Conservation (phyloP, 2,797 vertebrate species). For the Sciurus carolinensis region DNA sequence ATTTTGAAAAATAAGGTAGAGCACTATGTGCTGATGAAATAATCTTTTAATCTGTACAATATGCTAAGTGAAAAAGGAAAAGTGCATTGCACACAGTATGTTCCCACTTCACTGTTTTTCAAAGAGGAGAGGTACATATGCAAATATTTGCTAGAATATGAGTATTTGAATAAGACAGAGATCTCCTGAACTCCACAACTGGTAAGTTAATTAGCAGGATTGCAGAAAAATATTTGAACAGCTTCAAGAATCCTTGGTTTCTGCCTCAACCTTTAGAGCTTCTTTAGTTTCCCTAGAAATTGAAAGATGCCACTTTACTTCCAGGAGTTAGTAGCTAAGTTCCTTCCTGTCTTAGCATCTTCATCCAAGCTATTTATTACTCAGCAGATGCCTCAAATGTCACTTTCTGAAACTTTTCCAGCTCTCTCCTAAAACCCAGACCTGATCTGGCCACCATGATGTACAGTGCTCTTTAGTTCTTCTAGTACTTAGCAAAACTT, state of each 20-base stretch:
- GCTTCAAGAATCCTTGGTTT: constrained; percentile 10
- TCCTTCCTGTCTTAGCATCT: background rate
- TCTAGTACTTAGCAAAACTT: background rate
- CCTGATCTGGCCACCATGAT: background rate
- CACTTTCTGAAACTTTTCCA: background rate
- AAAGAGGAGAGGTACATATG: background rate
- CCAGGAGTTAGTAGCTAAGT: background rate
- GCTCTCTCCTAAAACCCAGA: background rate
- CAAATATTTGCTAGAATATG: constrained; percentile 53
- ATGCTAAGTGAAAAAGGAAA: constrained; percentile 32
- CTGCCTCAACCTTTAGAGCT: background rate
- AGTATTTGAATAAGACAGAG: constrained; percentile 39
- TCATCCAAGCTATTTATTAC: background rate
- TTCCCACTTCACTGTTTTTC: constrained; percentile 1
- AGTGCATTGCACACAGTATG: background rate
- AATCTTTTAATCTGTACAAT: constrained; percentile 32
- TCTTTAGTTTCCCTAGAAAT: background rate
- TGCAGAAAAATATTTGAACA: constrained; percentile 12
- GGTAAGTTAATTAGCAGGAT: constrained; percentile 38
- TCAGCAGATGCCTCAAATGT: background rate
- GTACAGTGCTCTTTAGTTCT: background rate
- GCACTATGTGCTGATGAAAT: background rate
- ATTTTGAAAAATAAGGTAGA: background rate
- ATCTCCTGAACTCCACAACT: background rate
- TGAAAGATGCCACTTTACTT: background rate